Percentiles rank a stretch among this genome's conserved stretches.
Conservation (phyloP, 2,113 vertebrate genomes). For the Labeo catla region DNA sequence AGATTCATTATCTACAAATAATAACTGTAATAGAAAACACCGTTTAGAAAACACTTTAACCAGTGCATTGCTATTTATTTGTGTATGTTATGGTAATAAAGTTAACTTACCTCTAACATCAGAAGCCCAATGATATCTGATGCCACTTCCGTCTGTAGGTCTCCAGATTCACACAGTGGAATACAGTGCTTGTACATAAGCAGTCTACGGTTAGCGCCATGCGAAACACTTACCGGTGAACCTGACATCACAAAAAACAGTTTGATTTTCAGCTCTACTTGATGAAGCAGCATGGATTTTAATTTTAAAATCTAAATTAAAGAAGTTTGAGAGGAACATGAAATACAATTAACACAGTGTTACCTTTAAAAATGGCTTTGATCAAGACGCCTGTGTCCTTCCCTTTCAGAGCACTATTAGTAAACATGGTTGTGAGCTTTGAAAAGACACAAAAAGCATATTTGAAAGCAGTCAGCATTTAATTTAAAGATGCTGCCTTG, state of each 20-base stretch:
- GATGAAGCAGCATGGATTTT: not conserved
- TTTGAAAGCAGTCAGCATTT: not conserved
- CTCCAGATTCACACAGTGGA: conserved; percentile 89
- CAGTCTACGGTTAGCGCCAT: conserved; percentile 80
- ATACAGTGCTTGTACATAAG: conserved; percentile 87
- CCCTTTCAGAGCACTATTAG: conserved; percentile 82
- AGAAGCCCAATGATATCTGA: conserved; percentile 90
- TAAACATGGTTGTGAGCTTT: conserved; percentile 80
- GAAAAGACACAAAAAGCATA: not conserved
- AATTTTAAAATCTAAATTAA: not conserved
- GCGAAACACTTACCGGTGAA: conserved; percentile 79
- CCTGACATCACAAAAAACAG: conserved; percentile 69
- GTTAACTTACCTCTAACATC: conserved; percentile 88
- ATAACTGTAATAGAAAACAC: not conserved
- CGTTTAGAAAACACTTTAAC: not conserved
- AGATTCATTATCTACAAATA: not conserved
- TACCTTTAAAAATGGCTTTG: conserved; percentile 90
- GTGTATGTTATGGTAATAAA: not conserved
- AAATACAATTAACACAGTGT: conserved; percentile 1
- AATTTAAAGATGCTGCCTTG: not conserved
- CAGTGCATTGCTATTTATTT: not conserved
- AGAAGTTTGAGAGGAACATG: not conserved
- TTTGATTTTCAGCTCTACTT: not conserved
- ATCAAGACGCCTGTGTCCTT: conserved; percentile 79
- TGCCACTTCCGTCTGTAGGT: conserved; percentile 84